Evolutionary conservation across 2,113 vertebrate species (phyloP).

Genomic region (Gavia stellata): DNA sequence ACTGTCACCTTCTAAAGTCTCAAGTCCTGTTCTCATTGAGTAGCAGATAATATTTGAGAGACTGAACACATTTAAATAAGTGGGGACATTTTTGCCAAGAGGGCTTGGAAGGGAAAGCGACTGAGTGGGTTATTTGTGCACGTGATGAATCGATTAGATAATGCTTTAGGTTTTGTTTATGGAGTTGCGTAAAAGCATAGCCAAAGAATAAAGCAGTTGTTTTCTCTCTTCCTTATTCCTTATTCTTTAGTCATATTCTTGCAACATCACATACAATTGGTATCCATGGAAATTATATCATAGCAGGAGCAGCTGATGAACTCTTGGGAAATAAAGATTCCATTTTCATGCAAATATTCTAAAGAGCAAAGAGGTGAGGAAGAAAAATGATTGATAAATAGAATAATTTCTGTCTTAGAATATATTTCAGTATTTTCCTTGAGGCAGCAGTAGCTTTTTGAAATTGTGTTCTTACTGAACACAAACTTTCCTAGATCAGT

Average conservation of each 20-base stretch:
- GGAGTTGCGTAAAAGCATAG: neutral
- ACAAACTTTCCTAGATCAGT: neutral
- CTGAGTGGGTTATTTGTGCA: neutral
- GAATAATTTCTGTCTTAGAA: slow-evolving; percentile 23
- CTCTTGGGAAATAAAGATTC: slow-evolving; percentile 57
- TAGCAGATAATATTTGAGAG: neutral
- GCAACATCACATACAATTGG: neutral
- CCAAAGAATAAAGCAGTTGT: slow-evolving; percentile 1
- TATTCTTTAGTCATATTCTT: neutral
- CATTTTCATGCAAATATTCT: slow-evolving; percentile 61
- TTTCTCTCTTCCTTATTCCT: neutral
- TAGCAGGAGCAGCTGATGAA: slow-evolving; percentile 36
- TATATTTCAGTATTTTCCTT: slow-evolving; percentile 28
- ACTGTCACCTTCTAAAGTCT: neutral
- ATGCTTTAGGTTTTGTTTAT: slow-evolving; percentile 6
- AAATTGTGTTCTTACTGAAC: neutral
- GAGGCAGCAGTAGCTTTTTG: slow-evolving; percentile 18
- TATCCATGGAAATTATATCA: slow-evolving; percentile 58
- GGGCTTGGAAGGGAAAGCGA: neutral
- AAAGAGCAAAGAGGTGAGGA: slow-evolving; percentile 38
- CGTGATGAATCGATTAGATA: neutral
- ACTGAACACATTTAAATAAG: neutral
- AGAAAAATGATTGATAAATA: slow-evolving; percentile 54
- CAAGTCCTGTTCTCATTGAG: neutral
- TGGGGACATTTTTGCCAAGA: neutral